Conservation (phyloP, 2,113 vertebrate species). For the Gadus macrocephalus region DNA sequence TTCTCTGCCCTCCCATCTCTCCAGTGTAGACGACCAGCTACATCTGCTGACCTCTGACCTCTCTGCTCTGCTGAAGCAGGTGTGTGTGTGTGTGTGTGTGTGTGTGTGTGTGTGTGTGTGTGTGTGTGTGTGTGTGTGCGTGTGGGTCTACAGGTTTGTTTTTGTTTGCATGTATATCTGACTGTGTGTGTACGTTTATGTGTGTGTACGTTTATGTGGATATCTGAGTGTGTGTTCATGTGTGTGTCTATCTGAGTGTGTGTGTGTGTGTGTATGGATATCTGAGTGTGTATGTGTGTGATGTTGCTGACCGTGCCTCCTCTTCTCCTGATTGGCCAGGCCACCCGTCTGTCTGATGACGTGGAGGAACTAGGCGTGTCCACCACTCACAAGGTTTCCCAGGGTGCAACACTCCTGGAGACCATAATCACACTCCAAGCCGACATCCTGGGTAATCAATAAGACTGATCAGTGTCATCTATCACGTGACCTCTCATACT, state of each 20-base stretch:
- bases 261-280: too few species aligned
- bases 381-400: constrained; percentile 63
- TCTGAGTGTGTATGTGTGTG: too few species aligned
- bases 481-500: neutral
- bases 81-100: too few species aligned
- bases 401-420: constrained; percentile 64
- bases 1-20: constrained; percentile 3
- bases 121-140: too few species aligned
- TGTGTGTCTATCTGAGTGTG: too few species aligned
- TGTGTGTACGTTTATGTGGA: too few species aligned
- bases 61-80: constrained; percentile 33
- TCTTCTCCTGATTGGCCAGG: constrained; percentile 63
- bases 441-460: constrained; percentile 72
- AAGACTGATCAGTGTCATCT: neutral
- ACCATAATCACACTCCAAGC: constrained; percentile 67
- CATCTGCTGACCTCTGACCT: constrained; percentile 39
- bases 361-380: constrained; percentile 51
- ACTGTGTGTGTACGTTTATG: too few species aligned
- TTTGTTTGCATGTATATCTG: too few species aligned
- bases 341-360: constrained; percentile 46
- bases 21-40: constrained; percentile 20
- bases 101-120: too few species aligned
- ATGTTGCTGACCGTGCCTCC: neutral
- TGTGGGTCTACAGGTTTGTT: too few species aligned
- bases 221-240: too few species aligned